phyloP scores from a whole-genome alignment of 2,113 vertebrate species.

The Peromyscus leucopus region DNA sequence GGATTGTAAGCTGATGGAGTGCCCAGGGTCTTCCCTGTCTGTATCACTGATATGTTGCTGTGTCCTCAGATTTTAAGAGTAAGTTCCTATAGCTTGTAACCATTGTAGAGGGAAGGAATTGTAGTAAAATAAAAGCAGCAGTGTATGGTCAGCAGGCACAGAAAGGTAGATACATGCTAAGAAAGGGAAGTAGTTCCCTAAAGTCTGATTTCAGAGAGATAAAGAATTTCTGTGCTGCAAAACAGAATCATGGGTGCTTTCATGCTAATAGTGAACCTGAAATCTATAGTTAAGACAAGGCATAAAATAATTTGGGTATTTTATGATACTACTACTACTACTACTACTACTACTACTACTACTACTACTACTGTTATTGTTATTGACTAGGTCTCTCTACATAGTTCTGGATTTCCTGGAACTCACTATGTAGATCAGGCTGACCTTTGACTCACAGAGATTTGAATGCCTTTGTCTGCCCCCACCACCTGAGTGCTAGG shows the following conservation, averaged over 20 bases:
- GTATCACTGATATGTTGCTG: background rate
- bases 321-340: background rate
- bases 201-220: background rate
- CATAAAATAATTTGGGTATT: background rate
- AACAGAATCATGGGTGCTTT: background rate
- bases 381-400: background rate
- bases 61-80: background rate
- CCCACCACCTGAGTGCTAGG: background rate
- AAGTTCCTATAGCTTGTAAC: background rate
- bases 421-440: background rate
- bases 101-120: background rate
- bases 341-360: too few relatives aligned
- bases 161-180: background rate
- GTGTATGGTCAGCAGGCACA: background rate
- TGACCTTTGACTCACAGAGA: background rate
- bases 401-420: background rate
- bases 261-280: background rate
- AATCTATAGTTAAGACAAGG: background rate
- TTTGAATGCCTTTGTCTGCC: background rate
- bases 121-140: background rate
- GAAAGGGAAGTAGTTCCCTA: background rate
- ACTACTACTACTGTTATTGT: background rate
- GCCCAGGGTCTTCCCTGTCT: background rate
- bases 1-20: background rate
- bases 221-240: background rate